Conservation (phyloP, 2,888 invertebrate species). For the Idaea biselata region DNA sequence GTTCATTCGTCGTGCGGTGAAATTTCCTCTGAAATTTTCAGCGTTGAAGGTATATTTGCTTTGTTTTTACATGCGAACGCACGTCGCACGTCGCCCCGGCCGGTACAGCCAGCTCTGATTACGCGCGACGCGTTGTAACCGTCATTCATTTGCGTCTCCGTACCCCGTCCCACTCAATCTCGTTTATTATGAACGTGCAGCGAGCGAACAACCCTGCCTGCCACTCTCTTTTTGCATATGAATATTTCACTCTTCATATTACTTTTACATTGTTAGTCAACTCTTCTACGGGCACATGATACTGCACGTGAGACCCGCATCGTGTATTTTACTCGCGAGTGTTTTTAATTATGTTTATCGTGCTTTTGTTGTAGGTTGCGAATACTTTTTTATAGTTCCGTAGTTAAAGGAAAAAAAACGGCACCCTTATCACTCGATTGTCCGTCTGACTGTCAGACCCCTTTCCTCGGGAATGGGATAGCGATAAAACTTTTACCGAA, state of each 20-base stretch:
- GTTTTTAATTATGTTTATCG: constrained; percentile 34
- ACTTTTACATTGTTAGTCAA: constrained; percentile 59
- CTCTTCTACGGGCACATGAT: constrained; percentile 40
- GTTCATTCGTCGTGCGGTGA: constrained; percentile 30
- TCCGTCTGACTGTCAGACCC: too few species aligned
- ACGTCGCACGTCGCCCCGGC: constrained; percentile 38
- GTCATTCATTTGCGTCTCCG: constrained; percentile 73
- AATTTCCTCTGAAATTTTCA: constrained; percentile 46
- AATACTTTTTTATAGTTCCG: constrained; percentile 13
- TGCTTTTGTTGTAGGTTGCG: constrained; percentile 20
- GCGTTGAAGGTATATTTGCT: constrained; percentile 54
- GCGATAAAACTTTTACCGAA: too few species aligned
- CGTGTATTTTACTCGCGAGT: constrained; percentile 30
- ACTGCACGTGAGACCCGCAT: constrained; percentile 34
- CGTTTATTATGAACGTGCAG: constrained; percentile 75
- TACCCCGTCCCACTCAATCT: constrained; percentile 73
- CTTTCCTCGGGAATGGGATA: too few species aligned
- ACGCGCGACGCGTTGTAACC: constrained; percentile 59
- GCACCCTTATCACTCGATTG: neutral
- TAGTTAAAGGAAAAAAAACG: neutral
- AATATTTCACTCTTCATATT: constrained; percentile 62
- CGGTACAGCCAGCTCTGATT: constrained; percentile 60
- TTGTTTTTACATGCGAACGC: constrained; percentile 66
- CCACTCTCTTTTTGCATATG: constrained; percentile 65
- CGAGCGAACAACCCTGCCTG: constrained; percentile 45